Base-by-base conservation (phyloP, 2,113 vertebrate species). In the Bubo bubo region DNA sequence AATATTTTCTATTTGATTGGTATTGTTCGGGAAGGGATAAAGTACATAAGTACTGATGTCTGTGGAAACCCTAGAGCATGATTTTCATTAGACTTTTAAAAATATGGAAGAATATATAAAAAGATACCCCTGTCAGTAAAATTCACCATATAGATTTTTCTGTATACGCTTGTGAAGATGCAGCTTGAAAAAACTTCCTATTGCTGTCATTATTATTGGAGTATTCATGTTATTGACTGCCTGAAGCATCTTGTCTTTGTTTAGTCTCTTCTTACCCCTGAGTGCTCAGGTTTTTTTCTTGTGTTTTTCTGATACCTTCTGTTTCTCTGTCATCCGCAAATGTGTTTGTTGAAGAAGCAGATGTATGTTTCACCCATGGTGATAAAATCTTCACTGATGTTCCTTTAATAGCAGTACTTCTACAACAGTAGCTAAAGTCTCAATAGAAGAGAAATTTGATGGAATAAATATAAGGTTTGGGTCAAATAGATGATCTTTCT, bases 231-330 rank as follows among this genome's bases (percentile, higher is more conserved):
- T 93, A 95, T 81, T 88, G 70, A 90, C 58, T 96, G 94, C 90
- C 90, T 96, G 47, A 72, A 90, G 58, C 87, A 60, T 80, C 87
- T 91, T 85, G 41, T 88, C 81, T 95, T 88, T 95, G 34, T 86
- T 92, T 92, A 88, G 84, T 86, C 39, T 96, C 35, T 77, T 79
- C 76, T 66, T 89, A 94, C 30, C 43, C 22, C 67, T 59, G 45
- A 82, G 82, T 76, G 53, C 17, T 91, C 72, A 62, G 49, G 13
- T 26, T 68, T 72, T 83, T 84, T 75, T 62, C 23, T 86, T 80
- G 10, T 76, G 22, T 86, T 92, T 95, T 95, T 85, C 59, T 88
- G 58, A 62, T 87, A 79, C 56, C 72, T 88, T 84, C 64, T 96
- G 68, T 81, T 89, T 73, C 79, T 86, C 73, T 93, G 70, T 70